These are phyloP conservation scores for Anagrus nilaparvatae DNA, from an alignment of 1,140 invertebrate genomes.

Conservation along the genomic window DNA sequence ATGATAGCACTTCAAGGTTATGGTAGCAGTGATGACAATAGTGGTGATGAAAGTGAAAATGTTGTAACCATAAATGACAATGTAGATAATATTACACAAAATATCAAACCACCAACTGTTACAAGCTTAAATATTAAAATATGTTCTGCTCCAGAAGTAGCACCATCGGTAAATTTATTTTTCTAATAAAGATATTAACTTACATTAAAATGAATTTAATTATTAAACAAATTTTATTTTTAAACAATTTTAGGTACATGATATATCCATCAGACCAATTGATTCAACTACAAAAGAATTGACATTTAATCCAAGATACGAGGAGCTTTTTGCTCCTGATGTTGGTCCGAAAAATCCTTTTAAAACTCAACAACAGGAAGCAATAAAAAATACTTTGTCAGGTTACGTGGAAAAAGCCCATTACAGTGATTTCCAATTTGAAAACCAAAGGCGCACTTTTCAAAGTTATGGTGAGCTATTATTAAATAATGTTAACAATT, in stretches of 20 bases:
- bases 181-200: slow-evolving; percentile 9
- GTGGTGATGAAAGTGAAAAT: slow-evolving; percentile 35
- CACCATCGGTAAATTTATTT: slow-evolving; percentile 54
- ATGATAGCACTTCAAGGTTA: slow-evolving; percentile 57
- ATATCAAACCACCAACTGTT: neutral
- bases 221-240: neutral
- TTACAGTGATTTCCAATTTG: slow-evolving; percentile 96
- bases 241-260: slow-evolving; percentile 37
- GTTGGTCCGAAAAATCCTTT: slow-evolving; percentile 87
- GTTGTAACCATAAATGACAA: slow-evolving; percentile 3
- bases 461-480: slow-evolving; percentile 64
- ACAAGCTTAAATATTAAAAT: slow-evolving; percentile 49
- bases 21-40: slow-evolving; percentile 53
- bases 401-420: slow-evolving; percentile 93
- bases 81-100: slow-evolving; percentile 8
- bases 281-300: slow-evolving; percentile 73
- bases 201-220: neutral
- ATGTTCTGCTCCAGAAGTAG: slow-evolving; percentile 69
- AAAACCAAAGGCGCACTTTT: slow-evolving; percentile 94
- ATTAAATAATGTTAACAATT: slow-evolving; percentile 1
- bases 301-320: slow-evolving; percentile 86
- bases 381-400: slow-evolving; percentile 82
- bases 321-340: slow-evolving; percentile 88
- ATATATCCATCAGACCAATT: slow-evolving; percentile 49
- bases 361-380: slow-evolving; percentile 77